Evolutionary conservation across 2,113 vertebrate species (phyloP).

Genomic region (Carassius carassius): DNA sequence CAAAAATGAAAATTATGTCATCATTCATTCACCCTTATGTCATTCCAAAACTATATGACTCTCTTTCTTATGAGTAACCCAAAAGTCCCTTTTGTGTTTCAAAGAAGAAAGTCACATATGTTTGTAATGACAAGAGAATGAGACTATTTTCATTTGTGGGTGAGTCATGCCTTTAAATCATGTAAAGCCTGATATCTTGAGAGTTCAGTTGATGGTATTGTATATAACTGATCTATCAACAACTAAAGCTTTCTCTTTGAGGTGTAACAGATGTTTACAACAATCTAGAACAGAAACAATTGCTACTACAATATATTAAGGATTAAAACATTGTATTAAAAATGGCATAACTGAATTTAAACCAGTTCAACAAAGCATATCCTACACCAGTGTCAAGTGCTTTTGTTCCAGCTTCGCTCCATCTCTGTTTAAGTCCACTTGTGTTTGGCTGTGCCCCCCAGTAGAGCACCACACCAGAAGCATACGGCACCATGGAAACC

Average conservation of each 20-base stretch:
- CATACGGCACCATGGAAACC: slow-evolving; percentile 52
- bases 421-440: slow-evolving; percentile 16
- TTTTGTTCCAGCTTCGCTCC: slow-evolving; percentile 11
- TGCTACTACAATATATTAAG: background rate
- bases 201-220: background rate
- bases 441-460: slow-evolving; percentile 13
- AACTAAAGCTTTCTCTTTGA: background rate
- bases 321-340: background rate
- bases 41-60: background rate
- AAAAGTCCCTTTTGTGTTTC: background rate
- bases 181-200: background rate
- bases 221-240: background rate
- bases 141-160: background rate
- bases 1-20: background rate
- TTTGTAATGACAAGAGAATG: background rate
- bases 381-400: background rate
- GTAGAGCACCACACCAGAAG: slow-evolving; percentile 20
- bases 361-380: background rate
- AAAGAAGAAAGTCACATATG: background rate
- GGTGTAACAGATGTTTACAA: background rate
- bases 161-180: background rate
- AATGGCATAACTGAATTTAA: background rate
- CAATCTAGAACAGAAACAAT: background rate
- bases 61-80: background rate
- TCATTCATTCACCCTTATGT: background rate